Base-by-base conservation (phyloP, 2,113 vertebrate genomes). In the Peromyscus polionotus region DNA sequence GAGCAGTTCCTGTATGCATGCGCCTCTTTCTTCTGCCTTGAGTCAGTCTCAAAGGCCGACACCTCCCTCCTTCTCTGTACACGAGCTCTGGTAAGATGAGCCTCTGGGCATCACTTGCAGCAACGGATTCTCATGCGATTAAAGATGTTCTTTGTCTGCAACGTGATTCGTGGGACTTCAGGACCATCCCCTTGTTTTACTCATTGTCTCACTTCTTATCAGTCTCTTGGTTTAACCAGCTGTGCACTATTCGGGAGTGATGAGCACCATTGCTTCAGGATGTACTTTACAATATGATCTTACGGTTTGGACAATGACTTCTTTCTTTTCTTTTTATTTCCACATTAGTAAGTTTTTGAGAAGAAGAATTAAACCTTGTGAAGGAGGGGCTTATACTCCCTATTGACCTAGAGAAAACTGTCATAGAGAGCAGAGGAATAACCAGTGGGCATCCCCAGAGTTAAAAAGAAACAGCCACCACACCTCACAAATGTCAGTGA, bases 241-340 rank as follows among this genome's bases (percentile, higher is more conserved):
- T 79, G n/a, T 36, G 26, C 14, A 68, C n/a, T 22, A 39, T 61
- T 94, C 61, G 54, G 59, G 88, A 91, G 77, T 59, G 84, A 90
- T 22, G 51, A 39, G 14, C 79, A 61, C 79, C n/a, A 17, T 67
- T 68, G 36, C 61, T 67, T 89, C 45, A 92, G 90, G 33, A 48
- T 33, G 68, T 12, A 68, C 70, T 95, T 95, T 79, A 94, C 5
- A 75, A 39, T 76, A 85, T 54, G 67, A 61, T 81, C 54, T 54
- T 76, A 83, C 22, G 68, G 70, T 87, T 86, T 91, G 36, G n/a
- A 90, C 63, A 86, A 89, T 19, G 36, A 45, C 36, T 73, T n/a
- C 28, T 48, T 91, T 42, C 11, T 79, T 70, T 95, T 88, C 63
- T 12, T 90, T 83, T 88, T 28, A 65, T 89, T 95, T 97, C 48